Conservation (phyloP, 1,140 invertebrate genomes). For the Scaptomyza hsui region DNA sequence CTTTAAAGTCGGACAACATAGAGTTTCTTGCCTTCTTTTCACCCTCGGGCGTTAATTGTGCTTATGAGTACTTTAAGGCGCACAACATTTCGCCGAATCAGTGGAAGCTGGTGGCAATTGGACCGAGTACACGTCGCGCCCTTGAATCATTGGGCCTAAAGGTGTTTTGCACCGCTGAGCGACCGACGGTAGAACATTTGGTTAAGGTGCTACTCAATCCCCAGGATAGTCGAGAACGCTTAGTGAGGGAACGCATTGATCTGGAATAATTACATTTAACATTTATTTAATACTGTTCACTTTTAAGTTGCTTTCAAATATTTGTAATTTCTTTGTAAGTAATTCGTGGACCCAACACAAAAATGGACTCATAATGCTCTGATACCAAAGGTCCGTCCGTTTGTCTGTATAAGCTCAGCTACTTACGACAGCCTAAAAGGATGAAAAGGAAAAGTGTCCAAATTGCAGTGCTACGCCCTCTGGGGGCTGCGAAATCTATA, state of each 20-base stretch:
- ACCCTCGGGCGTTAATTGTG: constrained; percentile 84
- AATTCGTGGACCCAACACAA: no score
- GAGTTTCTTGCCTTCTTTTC: constrained; percentile 86
- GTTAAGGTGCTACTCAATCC: constrained; percentile 81
- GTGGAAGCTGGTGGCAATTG: constrained; percentile 81
- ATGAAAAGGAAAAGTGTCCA: no score
- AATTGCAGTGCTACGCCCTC: no score
- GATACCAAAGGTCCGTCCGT: no score
- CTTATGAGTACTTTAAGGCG: constrained; percentile 64
- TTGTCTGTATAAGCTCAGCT: no score
- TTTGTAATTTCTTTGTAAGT: no score
- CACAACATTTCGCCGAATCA: constrained; percentile 59
- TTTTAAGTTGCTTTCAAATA: no score
- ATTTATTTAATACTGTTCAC: no score
- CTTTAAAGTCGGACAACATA: constrained; percentile 82
- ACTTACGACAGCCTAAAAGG: no score
- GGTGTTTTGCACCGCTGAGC: constrained; percentile 79
- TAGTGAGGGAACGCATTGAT: constrained; percentile 42
- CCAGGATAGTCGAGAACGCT: constrained; percentile 69
- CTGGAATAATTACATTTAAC: constrained; percentile 16
- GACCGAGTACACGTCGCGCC: constrained; percentile 78
- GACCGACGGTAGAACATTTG: constrained; percentile 81
- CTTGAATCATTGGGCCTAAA: constrained; percentile 63
- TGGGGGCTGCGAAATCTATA: no score
- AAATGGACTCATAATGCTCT: no score